phyloP scores from a whole-genome alignment of 2,888 invertebrate species.

The Drosophila meridiana region DNA sequence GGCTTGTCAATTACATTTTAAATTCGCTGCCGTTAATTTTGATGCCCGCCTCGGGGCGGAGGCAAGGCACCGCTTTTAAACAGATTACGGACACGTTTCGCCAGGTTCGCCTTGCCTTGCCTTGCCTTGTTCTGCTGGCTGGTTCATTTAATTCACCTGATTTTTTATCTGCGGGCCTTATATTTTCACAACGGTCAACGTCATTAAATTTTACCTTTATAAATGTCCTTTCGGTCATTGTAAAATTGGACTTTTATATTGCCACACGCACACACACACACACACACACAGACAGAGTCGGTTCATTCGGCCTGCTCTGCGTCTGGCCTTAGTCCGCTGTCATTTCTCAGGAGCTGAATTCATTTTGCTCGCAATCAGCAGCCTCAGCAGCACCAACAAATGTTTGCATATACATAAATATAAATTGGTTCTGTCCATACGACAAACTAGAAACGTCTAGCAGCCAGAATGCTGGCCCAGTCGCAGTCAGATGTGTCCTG shows the following conservation, averaged over 20 bases:
- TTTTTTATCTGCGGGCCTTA: conserved; percentile 23
- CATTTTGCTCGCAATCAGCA: conserved; percentile 70
- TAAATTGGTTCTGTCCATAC: conserved; percentile 66
- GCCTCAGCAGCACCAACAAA: conserved; percentile 47
- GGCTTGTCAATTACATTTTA: conserved; percentile 76
- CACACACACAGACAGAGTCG: neutral
- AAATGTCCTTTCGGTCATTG: conserved; percentile 63
- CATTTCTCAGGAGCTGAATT: conserved; percentile 62
- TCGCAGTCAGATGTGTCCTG: conserved; percentile 28
- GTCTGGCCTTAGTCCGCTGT: conserved; percentile 13
- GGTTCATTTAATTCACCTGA: conserved; percentile 62
- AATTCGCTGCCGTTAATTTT: conserved; percentile 75
- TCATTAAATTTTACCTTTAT: conserved; percentile 72
- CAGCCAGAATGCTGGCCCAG: conserved; percentile 7
- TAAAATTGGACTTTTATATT: conserved; percentile 52
- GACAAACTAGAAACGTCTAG: conserved; percentile 47
- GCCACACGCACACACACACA: conserved; percentile 37
- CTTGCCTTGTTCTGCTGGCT: conserved; percentile 16
- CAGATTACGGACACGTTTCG: conserved; percentile 69
- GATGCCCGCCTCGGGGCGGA: conserved; percentile 44
- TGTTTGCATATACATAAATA: conserved; percentile 67
- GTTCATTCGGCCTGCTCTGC: conserved; percentile 15
- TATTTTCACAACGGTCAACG: conserved; percentile 40
- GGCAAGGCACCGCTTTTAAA: conserved; percentile 60
- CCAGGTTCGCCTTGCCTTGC: conserved; percentile 19